phyloP scores from a whole-genome alignment of 2,888 invertebrate species.

The Papilio demoleus region DNA sequence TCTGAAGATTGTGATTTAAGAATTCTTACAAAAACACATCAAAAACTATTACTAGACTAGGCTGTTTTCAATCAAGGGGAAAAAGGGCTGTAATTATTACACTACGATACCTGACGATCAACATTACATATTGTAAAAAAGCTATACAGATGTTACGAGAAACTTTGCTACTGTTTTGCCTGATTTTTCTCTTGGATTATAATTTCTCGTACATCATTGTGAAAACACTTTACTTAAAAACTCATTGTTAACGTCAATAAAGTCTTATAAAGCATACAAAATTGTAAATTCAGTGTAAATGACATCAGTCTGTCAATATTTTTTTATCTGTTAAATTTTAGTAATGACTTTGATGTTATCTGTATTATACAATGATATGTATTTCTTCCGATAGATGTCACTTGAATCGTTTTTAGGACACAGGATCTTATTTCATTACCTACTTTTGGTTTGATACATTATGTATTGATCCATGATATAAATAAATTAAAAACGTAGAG shows the following conservation, averaged over 20 bases:
- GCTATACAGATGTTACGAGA: no score
- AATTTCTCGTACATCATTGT: background rate
- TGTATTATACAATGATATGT: background rate
- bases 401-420: background rate
- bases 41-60: no score
- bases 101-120: no score
- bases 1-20: no score
- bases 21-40: background rate
- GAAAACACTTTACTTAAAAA: background rate
- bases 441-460: no score
- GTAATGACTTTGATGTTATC: slow-evolving; percentile 10
- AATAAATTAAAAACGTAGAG: background rate
- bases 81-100: no score
- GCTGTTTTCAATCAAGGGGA: no score
- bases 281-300: no score
- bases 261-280: no score
- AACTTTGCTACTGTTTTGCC: background rate
- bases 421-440: background rate
- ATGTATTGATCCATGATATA: no score
- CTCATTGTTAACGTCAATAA: background rate
- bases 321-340: background rate
- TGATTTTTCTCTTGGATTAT: background rate
- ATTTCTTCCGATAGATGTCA: background rate
- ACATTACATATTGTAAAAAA: no score
- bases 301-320: background rate